A percentile compares a stretch with the other conserved stretches of the same genome.
These are phyloP conservation scores for Tenebrio molitor DNA, from an alignment of 1,140 invertebrate genomes.

Conservation along the genomic window DNA sequence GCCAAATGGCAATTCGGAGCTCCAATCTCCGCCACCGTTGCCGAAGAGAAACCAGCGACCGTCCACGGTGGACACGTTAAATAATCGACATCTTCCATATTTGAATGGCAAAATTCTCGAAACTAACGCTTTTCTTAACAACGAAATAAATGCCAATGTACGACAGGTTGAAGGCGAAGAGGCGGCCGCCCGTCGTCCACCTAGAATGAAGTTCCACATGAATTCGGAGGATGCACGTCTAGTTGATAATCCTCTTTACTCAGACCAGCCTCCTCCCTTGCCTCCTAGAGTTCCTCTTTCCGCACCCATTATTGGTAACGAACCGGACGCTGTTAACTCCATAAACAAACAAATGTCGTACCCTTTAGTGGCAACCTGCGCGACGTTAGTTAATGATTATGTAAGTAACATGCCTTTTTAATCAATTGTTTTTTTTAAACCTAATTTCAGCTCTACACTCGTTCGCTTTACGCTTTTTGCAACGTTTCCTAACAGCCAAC, in stretches of 20 bases:
- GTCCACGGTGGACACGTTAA: slow-evolving; percentile 47
- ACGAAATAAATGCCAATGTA: slow-evolving; percentile 51
- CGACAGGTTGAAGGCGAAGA: slow-evolving; percentile 22
- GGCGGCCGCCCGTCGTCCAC: neutral
- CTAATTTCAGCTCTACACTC: slow-evolving; percentile 19
- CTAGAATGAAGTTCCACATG: slow-evolving; percentile 9
- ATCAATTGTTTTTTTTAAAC: slow-evolving; percentile 22
- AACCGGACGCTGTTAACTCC: slow-evolving; percentile 71
- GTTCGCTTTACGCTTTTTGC: slow-evolving; percentile 10
- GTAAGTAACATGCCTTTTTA: slow-evolving; percentile 64
- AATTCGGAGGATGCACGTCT: slow-evolving; percentile 37
- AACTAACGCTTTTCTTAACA: slow-evolving; percentile 45
- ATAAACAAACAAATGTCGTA: slow-evolving; percentile 72
- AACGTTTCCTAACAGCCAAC: slow-evolving; percentile 18
- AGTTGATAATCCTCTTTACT: slow-evolving; percentile 53
- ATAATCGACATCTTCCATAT: slow-evolving; percentile 49
- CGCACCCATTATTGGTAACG: slow-evolving; percentile 53
- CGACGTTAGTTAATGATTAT: slow-evolving; percentile 67
- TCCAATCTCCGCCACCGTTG: slow-evolving; percentile 61
- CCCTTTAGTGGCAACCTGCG: slow-evolving; percentile 69
- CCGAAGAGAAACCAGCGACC: slow-evolving; percentile 60
- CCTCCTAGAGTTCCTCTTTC: slow-evolving; percentile 72
- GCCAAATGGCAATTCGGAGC: slow-evolving; percentile 54
- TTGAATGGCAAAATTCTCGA: slow-evolving; percentile 49
- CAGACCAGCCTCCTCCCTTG: slow-evolving; percentile 70